Base-by-base conservation (phyloP, 1,140 invertebrate genomes). In the Pseudobourletiella spinata region DNA sequence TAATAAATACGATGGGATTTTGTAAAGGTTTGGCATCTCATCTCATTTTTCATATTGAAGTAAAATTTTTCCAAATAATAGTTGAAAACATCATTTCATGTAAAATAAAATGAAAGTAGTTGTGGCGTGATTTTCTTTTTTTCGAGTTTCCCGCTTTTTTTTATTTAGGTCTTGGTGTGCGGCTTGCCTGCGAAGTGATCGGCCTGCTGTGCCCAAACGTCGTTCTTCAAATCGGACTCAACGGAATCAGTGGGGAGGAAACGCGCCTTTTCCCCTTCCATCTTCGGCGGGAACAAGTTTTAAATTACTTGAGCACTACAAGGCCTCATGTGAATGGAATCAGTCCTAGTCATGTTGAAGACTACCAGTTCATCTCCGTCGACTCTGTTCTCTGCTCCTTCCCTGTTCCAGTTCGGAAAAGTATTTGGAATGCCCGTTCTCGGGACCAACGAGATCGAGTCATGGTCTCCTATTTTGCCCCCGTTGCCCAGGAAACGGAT, bases 1-100 rank as follows among this genome's bases (percentile, higher is more conserved):
- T 78, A 51, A 66, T 78, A 18, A 78, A 78, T 54, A 77, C 76
- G 16, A 77, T 77, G 74, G 77, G 77, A 14, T 77, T 74, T 71
- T 72, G 54, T 44, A 64, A 71, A 70, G 75, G 76, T 76, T 66
- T 39, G 32, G 8, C n/a, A 39, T n/a, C n/a, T 39, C 32, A n/a
- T n/a, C n/a, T n/a, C n/a, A n/a, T n/a, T n/a, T n/a, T n/a, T n/a
- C n/a, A n/a, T n/a, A n/a, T n/a, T n/a, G n/a, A n/a, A n/a, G n/a
- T n/a, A 50, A 43, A 43, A 14, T n/a, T 15, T 22, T 8, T 29
- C 3, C 52, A 22, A 50, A 18, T 52, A 1, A n/a, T 20, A 30
- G 2, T 29, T 0, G n/a, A 11, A 60, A 26, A 20, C 22, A 18
- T 0, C 15, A 14, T 11, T 20, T 39, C 22, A 15, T 43, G n/a